Evolutionary conservation across 2,113 vertebrate genomes (phyloP), one percentile per base, ranked within the genome.

Genomic region (Synchiropus splendidus): DNA sequence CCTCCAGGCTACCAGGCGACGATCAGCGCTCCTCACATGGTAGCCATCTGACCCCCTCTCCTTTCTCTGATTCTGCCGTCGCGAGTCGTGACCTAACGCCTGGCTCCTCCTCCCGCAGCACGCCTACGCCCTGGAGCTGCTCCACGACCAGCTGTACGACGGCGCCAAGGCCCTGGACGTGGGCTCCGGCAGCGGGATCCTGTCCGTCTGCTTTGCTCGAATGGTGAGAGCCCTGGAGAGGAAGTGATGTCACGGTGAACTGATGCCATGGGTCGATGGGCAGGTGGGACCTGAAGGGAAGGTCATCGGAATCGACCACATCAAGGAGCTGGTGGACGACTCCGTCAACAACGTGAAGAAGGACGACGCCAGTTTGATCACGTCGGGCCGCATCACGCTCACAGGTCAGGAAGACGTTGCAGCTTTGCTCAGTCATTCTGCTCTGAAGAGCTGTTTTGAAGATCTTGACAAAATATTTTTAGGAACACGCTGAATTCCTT

Each of bases 11-110:
- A 89, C 78, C 94, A 99, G 82, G 95, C 95, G 73, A 99, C 95
- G 75, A 98, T 99, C 86, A 99, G 95, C 67, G 95, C 95, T 54
- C 95, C 95, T 58, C 95, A 99, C 69, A 99, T 99, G 95, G 95
- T 99, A 90, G 8, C 72, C 89, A 68, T 15, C 75, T 31, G 39
- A 39, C 42, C 55, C 39, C 42, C 9, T 27, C 40, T 38, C 12
- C 45, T 48, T 49, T 15, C 40, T 32, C 18, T 34, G 13, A 33
- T 18, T 33, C 13, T 34, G 16, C 45, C 10, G 21, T 12, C n/a
- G 12, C 5, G n/a, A n/a, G 11, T 18, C n/a, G n/a, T 6, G 10
- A 2, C 1, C 16, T 32, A 16, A 9, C 31, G 9, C 17, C 16
- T 45, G 2, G 4, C 10, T 12, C 12, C 11, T 36, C 9, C 42